A percentile compares a stretch with the other conserved stretches of the same genome.
phyloP scores from a whole-genome alignment of 2,113 vertebrate genomes.

The Nothobranchius kuhntae region DNA sequence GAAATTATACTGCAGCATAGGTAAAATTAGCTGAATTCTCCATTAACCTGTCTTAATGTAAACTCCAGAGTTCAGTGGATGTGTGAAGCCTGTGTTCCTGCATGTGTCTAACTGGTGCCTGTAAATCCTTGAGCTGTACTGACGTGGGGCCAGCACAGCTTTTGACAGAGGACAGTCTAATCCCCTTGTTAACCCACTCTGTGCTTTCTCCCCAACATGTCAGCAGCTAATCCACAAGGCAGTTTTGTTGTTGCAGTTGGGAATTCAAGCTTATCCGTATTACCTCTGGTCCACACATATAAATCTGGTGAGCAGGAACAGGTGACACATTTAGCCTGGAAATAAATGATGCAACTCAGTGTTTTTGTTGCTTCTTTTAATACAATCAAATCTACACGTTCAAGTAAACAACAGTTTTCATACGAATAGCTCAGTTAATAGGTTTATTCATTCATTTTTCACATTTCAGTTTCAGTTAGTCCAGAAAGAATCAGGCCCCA shows the following conservation, averaged over 20 bases:
- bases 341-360: constrained; percentile 11
- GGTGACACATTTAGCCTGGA: constrained; percentile 37
- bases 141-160: constrained; percentile 9
- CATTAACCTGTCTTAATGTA: not conserved
- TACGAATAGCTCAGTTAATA: no score
- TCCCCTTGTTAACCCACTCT: constrained; percentile 59
- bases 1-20: no score
- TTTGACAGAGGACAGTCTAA: constrained; percentile 48
- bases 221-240: constrained; percentile 57
- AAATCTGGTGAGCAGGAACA: constrained; percentile 37
- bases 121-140: not conserved
- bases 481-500: no score
- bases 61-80: not conserved
- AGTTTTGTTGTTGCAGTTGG: constrained; percentile 63
- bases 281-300: constrained; percentile 43
- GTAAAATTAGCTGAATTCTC: not conserved
- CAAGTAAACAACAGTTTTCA: no score
- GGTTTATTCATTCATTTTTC: no score
- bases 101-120: constrained; percentile 14
- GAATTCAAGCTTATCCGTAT: constrained; percentile 61
- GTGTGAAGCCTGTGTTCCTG: constrained; percentile 26
- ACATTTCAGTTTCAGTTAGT: no score
- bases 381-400: no score
- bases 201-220: constrained; percentile 57
- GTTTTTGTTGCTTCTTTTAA: not conserved